Base-by-base conservation (phyloP, 2,113 vertebrate genomes). In the Pipra filicauda region DNA sequence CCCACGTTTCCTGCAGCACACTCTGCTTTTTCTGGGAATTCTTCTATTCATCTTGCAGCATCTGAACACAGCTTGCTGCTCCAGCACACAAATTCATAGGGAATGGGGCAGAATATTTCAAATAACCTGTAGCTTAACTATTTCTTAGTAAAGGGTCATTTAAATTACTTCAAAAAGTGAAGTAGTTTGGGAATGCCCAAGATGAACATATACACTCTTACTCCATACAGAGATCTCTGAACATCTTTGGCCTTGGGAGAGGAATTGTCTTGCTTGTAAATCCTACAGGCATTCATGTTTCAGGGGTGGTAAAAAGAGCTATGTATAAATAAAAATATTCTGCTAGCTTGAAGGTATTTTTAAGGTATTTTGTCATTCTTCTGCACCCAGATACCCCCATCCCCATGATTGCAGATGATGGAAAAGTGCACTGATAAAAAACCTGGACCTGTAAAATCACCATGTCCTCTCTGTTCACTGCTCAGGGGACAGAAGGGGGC, bases 381-480 rank as follows among this genome's bases (percentile, higher is more conserved):
- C 27, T 46, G 31, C 59, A 37, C 26, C 17, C 30, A n/a, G 12
- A 19, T 7, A 4, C 1, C 4, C 5, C 8, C 9, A 7, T 6
- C 9, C 33, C 21, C 5, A 0, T 1, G 18, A 30, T 11, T 51
- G 21, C 12, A 69, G 14, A 0, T 19, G 11, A 22, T 26, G 5
- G 2, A 2, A 0, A 1, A 13, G 14, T 0, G 8, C 11, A 41
- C 26, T 1, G 12, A 66, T 1, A 66, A 0, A 17, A 79, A 69
- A 44, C 7, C 3, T 11, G 2, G 4, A 9, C 12, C 4, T 48
- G 39, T 22, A 27, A 78, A 72, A 75, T 49, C n/a, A 11, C 5
- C 33, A 3, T 23, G 13, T 41, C 18, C 1, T 0, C 11, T 52
- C 39, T 62, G 18, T 10, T 66, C 51, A 3, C n/a, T 15, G 7